These are phyloP conservation scores for Eilema caniola DNA, from an alignment of 2,888 invertebrate genomes.

Conservation along the genomic window DNA sequence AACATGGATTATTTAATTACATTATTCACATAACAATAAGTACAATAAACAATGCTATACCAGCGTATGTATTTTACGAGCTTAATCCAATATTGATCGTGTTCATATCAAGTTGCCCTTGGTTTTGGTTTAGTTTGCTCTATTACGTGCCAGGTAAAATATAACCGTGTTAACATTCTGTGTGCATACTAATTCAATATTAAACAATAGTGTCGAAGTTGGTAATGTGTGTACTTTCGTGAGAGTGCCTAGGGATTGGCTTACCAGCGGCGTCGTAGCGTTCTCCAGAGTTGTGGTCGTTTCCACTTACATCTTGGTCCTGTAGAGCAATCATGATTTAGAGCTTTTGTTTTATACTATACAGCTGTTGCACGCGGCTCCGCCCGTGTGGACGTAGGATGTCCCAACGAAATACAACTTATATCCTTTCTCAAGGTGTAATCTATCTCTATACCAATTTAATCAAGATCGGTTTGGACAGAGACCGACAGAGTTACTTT, in stretches of 20 bases:
- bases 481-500: too few species aligned
- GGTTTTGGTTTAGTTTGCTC: slow-evolving; percentile 27
- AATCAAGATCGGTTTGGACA: too few species aligned
- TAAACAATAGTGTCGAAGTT: slow-evolving; percentile 47
- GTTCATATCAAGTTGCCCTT: slow-evolving; percentile 28
- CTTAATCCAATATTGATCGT: slow-evolving; percentile 50
- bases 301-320: slow-evolving; percentile 72
- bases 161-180: slow-evolving; percentile 46
- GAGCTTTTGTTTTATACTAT: not conserved
- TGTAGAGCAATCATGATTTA: slow-evolving; percentile 35
- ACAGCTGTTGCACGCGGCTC: too few species aligned
- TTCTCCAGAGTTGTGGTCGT: slow-evolving; percentile 64
- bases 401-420: too few species aligned
- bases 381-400: too few species aligned
- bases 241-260: slow-evolving; percentile 32
- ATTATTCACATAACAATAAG: not conserved
- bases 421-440: too few species aligned
- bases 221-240: slow-evolving; percentile 38
- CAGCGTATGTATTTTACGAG: not conserved
- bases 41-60: not conserved
- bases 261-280: slow-evolving; percentile 73
- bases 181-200: slow-evolving; percentile 51
- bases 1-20: slow-evolving; percentile 24
- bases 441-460: too few species aligned
- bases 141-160: slow-evolving; percentile 50